These are phyloP conservation scores for Alloplasta piceator DNA, from an alignment of 2,888 invertebrate genomes.

Conservation along the genomic window DNA sequence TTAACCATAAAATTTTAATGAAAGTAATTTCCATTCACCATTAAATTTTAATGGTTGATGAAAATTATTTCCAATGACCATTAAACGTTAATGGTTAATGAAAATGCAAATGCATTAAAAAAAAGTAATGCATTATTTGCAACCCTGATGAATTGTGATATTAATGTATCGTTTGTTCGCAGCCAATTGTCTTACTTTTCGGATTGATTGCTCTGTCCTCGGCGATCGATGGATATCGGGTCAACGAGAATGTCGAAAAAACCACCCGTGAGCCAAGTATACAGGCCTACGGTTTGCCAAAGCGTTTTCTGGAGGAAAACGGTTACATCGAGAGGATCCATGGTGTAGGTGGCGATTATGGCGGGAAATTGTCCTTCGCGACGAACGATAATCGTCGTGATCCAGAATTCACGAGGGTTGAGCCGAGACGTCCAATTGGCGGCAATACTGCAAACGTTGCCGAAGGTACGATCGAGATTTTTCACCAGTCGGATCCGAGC, in stretches of 20 bases:
- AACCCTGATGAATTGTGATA: too few species aligned
- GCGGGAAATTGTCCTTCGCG: slow-evolving; percentile 1
- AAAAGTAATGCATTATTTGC: too few species aligned
- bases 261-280: slow-evolving; percentile 62
- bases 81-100: too few species aligned
- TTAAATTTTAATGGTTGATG: too few species aligned
- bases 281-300: slow-evolving; percentile 72
- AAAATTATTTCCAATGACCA: too few species aligned
- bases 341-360: not conserved
- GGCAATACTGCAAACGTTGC: not conserved
- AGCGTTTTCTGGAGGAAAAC: slow-evolving; percentile 59
- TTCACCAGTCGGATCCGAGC: slow-evolving; percentile 28
- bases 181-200: not conserved
- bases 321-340: slow-evolving; percentile 67
- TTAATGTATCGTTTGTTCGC: too few species aligned
- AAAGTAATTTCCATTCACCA: too few species aligned
- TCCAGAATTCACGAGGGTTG: too few species aligned
- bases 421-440: too few species aligned
- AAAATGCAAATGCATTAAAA: too few species aligned
- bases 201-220: slow-evolving; percentile 21
- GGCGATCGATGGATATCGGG: slow-evolving; percentile 11
- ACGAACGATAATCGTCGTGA: too few species aligned
- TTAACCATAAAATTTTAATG: too few species aligned
- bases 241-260: not conserved
- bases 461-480: slow-evolving; percentile 20